phyloP scores from a whole-genome alignment of 2,113 vertebrate genomes.

The Macrotis lagotis region DNA sequence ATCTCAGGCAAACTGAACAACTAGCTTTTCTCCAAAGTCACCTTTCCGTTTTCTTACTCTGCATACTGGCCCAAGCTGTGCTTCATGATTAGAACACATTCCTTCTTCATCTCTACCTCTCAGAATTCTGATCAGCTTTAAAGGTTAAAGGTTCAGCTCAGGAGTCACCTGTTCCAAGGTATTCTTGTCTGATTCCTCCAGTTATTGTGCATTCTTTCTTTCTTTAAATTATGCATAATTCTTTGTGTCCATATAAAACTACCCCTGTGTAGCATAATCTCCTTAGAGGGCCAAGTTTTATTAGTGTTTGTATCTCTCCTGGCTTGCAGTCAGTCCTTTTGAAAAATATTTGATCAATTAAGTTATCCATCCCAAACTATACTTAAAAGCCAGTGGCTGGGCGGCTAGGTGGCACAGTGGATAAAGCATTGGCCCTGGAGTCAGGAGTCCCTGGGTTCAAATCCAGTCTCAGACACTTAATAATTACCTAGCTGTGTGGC shows the following conservation, averaged over 20 bases:
- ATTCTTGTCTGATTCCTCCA: not conserved
- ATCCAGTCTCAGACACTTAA: no score
- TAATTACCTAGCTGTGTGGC: no score
- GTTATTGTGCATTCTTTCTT: not conserved
- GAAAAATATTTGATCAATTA: not conserved
- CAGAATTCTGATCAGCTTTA: not conserved
- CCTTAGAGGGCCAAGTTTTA: not conserved
- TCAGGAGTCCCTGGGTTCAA: no score
- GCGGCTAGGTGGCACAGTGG: no score
- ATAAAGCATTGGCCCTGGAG: no score
- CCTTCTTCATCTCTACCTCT: not conserved
- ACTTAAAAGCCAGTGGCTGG: not conserved
- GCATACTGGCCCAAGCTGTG: not conserved
- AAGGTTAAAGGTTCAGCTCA: not conserved
- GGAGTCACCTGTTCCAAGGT: not conserved
- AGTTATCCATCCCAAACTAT: not conserved
- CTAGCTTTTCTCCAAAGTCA: not conserved
- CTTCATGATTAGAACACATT: not conserved
- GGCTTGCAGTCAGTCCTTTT: not conserved
- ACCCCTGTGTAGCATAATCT: not conserved
- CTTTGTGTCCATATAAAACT: not conserved
- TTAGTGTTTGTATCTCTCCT: not conserved
- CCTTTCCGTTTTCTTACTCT: not conserved
- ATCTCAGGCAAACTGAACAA: not conserved
- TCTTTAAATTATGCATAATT: not conserved